Conservation (phyloP, 2,888 invertebrate genomes). For the Synanthedon tipuliformis region DNA sequence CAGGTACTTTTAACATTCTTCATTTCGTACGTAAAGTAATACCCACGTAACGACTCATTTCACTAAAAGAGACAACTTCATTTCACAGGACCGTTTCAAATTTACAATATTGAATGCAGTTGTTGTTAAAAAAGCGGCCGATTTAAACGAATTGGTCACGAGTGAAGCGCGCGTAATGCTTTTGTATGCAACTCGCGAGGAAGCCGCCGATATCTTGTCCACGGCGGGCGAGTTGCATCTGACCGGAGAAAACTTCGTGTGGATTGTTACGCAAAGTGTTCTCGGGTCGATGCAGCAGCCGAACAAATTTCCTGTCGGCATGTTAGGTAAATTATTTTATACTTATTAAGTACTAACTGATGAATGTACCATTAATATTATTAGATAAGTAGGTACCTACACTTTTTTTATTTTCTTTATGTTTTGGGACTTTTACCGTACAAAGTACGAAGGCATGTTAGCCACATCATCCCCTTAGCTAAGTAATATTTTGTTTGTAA, state of each 20-base stretch:
- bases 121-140: conserved; percentile 79
- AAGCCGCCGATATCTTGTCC: conserved; percentile 84
- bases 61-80: not conserved
- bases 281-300: conserved; percentile 80
- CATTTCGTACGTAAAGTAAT: not conserved
- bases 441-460: too few relatives aligned
- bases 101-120: conserved; percentile 90
- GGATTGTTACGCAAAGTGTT: conserved; percentile 96
- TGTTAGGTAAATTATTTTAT: conserved; percentile 77
- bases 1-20: conserved; percentile 62
- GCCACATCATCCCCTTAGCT: too few relatives aligned
- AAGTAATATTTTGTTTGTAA: too few relatives aligned
- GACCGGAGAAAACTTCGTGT: conserved; percentile 93
- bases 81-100: conserved; percentile 58
- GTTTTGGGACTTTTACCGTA: too few relatives aligned
- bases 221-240: conserved; percentile 81
- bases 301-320: conserved; percentile 87
- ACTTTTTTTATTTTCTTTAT: not conserved
- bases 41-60: not conserved
- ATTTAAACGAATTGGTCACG: conserved; percentile 84
- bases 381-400: not conserved
- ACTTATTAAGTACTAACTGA: not conserved
- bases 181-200: conserved; percentile 89
- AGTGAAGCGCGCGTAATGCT: conserved; percentile 94
- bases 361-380: not conserved